These are phyloP conservation scores for Masnerella sp. DNA, from an alignment of 2,888 invertebrate genomes.

Conservation along the genomic window DNA sequence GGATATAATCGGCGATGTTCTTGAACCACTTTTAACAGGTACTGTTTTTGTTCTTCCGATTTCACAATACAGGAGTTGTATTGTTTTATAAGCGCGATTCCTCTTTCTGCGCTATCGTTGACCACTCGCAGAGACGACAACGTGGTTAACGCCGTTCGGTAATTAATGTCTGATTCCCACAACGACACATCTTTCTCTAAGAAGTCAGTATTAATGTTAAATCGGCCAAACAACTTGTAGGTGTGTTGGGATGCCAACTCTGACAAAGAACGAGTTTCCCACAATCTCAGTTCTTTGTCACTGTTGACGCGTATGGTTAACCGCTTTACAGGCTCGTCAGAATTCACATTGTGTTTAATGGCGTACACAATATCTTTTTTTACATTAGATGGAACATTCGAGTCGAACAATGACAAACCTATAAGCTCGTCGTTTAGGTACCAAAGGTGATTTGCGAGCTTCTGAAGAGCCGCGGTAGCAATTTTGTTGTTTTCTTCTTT, in stretches of 20 bases:
- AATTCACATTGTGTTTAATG: background rate
- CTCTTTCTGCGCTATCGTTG: slow-evolving; percentile 5
- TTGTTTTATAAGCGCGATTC: slow-evolving; percentile 1
- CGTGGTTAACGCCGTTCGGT: background rate
- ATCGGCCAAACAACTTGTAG: background rate
- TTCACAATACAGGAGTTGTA: slow-evolving; percentile 1
- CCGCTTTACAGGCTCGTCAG: background rate
- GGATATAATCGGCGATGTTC: background rate
- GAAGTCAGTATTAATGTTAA: background rate
- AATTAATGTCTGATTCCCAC: background rate
- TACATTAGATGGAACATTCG: background rate
- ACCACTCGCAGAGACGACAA: background rate
- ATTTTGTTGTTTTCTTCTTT: slow-evolving; percentile 13
- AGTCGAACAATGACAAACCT: background rate
- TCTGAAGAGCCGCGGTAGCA: slow-evolving; percentile 4
- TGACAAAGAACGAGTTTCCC: background rate
- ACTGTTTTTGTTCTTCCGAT: slow-evolving; percentile 6
- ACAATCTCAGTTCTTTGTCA: background rate
- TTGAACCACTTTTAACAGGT: background rate
- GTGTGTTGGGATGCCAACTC: slow-evolving; percentile 1
- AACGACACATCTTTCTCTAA: background rate
- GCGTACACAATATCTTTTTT: background rate
- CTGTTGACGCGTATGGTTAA: background rate
- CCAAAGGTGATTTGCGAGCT: slow-evolving; percentile 7
- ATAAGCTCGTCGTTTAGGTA: background rate